Evolutionary conservation across 2,113 vertebrate genomes (phyloP).

Genomic region (Eclectus roratus): DNA sequence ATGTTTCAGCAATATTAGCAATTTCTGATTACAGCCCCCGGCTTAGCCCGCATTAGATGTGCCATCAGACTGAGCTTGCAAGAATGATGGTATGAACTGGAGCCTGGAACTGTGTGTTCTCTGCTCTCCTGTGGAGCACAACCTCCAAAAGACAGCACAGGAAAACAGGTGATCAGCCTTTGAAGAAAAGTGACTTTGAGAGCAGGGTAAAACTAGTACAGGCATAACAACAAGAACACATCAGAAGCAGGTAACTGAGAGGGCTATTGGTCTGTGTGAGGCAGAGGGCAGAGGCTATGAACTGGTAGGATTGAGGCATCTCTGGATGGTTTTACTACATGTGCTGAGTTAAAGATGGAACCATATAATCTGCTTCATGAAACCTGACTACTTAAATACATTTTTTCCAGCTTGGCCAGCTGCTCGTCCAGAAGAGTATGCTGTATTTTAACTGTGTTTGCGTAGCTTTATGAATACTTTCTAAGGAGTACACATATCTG

Average conservation of each 20-base stretch:
- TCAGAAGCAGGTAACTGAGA: not conserved
- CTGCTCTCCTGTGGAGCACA: not conserved
- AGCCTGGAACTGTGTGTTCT: not conserved
- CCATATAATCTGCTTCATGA: not conserved
- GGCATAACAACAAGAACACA: not conserved
- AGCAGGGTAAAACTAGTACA: not conserved
- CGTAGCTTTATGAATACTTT: not conserved
- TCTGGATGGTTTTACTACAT: not conserved
- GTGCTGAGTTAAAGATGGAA: not conserved
- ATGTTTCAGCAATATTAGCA: not conserved
- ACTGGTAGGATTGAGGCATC: rapidly evolving
- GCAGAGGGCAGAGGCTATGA: not conserved
- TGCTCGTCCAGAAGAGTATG: not conserved
- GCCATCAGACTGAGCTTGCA: not conserved
- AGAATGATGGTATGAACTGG: not conserved
- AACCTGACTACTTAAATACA: not conserved
- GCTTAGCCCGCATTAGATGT: rapidly evolving
- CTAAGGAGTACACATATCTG: not conserved
- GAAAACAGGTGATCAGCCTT: not conserved
- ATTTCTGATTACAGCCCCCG: not conserved
- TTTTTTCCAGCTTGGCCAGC: not conserved
- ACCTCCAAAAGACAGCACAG: not conserved
- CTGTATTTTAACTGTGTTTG: not conserved
- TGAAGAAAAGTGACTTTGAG: not conserved
- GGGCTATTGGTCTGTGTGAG: not conserved